Base-by-base conservation (phyloP, 2,888 invertebrate genomes). In the Sarcophaga rosellei region DNA sequence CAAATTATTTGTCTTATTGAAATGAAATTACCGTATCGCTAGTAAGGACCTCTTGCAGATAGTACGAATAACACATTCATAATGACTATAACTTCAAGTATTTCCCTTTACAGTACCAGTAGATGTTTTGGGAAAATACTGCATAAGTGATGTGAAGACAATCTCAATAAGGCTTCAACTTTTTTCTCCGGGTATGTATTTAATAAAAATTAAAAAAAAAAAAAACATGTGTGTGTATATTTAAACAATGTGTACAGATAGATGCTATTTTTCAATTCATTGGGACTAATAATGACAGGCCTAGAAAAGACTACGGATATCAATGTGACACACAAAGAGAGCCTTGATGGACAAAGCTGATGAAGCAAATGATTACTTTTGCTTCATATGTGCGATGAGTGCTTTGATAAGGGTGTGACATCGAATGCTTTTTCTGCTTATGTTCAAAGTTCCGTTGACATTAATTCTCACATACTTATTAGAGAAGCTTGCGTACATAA, bases 331-430 rank as follows among this genome's bases (percentile, higher is more conserved):
- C 35, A 66, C 74, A 63, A 72, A 79, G 72, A 68, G 12, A 75
- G 85, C 62, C 79, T 70, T 81, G 81, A 75, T 81, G 75, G 57
- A 53, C 77, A 84, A 66, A 84, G 72, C 78, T 78, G 86, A 78
- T 84, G 84, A 84, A 86, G 84, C 84, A 81, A 65, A 86, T 86
- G 81, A 86, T 86, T 86, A 75, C 78, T 84, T 78, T 74, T 77
- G 61, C 76, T 72, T 35, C 65, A 73, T 72, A 72, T 35, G 20
- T 25, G 65, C 63, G 44, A 53, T 15, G 17, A 53, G 5, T 53
- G 53, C 53, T 53, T 53, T 53, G 53, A 53, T 53, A 53, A 53
- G 53, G 53, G 53, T 53, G 53, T 53, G 17, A 53, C 12, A 53
- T 17, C 17, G 17, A 17, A 17, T 17, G 17, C 17, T 53, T 53